Base-by-base conservation (phyloP, 2,888 invertebrate species). In the Drosophila cognata region DNA sequence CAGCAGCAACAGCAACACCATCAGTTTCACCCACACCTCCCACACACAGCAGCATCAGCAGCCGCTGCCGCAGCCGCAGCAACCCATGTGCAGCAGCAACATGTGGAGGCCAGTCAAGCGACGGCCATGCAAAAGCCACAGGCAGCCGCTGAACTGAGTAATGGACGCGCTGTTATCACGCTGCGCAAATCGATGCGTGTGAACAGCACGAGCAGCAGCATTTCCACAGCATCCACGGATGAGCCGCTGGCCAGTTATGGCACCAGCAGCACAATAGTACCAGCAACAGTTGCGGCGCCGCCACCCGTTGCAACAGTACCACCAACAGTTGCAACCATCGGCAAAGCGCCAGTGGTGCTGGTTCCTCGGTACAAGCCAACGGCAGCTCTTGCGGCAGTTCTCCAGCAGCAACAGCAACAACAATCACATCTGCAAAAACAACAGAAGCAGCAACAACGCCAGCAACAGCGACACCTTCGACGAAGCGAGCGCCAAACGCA, bases 191-290 rank as follows among this genome's bases (percentile, higher is more conserved):
- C 93, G 4, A 91, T 91, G 50, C 90, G 93, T 6, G 93, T 93
- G 3, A 93, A 91, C 66, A 93, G 93, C 77, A 93, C 93, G 59
- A 92, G 93, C 74, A 93, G 93, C 79, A 92, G 91, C 76, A 92
- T 91, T 53, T 93, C 93, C 43, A 93, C 93, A 10, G 88, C 91
- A 16, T 92, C 93, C 18, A 89, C 90, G n/a, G 93, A 92, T 31
- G 91, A 91, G 53, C 73, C 81, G 33, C 28, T 72, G 18, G 43
- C 57, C 53, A 65, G 41, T 25, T 94, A 94, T 77, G 28, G 31
- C n/a, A 92, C 92, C 59, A 58, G 28, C 61, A 51, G 41, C 51
- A 51, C 60, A 29, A 57, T 73, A 7, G 50, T 52, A 53, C 1
- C 58, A 33, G n/a, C 60, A 25, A 18, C 46, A 28, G 41, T 55